Conservation (phyloP, 2,113 vertebrate genomes). For the Festucalex cinctus region DNA sequence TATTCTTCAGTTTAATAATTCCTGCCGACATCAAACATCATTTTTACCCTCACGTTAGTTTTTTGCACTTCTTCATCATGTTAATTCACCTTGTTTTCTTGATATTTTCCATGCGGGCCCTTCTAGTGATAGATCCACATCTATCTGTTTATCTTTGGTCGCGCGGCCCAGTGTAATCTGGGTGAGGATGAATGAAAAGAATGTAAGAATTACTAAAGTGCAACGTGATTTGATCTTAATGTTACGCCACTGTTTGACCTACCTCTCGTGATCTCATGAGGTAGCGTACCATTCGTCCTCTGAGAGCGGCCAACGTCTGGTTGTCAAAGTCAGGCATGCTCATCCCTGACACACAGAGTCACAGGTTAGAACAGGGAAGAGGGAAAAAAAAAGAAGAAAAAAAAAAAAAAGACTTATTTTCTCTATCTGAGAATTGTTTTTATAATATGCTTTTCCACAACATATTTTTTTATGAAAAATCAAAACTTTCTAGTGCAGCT, state of each 20-base stretch:
- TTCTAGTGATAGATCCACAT: conserved; percentile 90
- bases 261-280: conserved; percentile 93
- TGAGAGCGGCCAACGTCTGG: conserved; percentile 88
- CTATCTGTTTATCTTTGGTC: conserved; percentile 95
- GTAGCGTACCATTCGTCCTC: conserved; percentile 93
- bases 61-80: fast-evolving
- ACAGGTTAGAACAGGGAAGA: neutral
- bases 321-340: conserved; percentile 94
- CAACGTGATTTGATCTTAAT: too few relatives aligned
- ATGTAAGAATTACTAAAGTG: neutral
- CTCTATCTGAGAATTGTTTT: too few relatives aligned
- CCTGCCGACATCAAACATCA: conserved; percentile 62
- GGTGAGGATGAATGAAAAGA: neutral
- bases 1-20: conserved; percentile 93
- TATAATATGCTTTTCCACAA: too few relatives aligned
- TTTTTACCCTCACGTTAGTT: neutral
- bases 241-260: neutral
- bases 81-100: conserved; percentile 84
- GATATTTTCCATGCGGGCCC: conserved; percentile 97
- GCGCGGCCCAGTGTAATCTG: conserved; percentile 92
- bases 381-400: neutral
- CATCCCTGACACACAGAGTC: conserved; percentile 74
- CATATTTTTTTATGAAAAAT: too few relatives aligned
- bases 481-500: too few relatives aligned
- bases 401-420: too few relatives aligned